These are phyloP conservation scores for Trichogramma dendrolimi DNA, from an alignment of 2,888 invertebrate genomes.

Conservation along the genomic window DNA sequence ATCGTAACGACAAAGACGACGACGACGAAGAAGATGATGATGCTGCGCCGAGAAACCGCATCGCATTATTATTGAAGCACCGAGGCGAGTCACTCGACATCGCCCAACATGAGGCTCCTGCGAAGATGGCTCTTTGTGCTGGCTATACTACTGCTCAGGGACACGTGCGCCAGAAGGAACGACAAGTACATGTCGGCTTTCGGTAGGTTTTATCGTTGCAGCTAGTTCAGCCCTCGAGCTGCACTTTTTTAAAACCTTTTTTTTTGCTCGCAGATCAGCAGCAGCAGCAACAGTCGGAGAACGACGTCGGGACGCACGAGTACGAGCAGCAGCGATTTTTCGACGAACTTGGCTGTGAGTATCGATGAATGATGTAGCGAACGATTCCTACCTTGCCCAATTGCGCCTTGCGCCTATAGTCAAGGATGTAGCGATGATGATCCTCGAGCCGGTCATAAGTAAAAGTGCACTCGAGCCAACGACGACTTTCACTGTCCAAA, in stretches of 20 bases:
- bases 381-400: background rate
- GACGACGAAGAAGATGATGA: no score
- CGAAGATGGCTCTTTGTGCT: no score
- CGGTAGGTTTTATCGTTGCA: background rate
- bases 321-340: slow-evolving; percentile 43
- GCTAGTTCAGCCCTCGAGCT: background rate
- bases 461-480: slow-evolving; percentile 11
- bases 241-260: background rate
- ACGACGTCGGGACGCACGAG: slow-evolving; percentile 35
- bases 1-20: no score
- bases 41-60: no score
- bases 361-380: background rate
- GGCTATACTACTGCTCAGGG: no score
- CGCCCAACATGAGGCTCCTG: no score
- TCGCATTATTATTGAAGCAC: no score
- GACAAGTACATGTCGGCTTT: background rate
- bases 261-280: background rate
- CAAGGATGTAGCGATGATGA: background rate
- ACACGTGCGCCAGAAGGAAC: no score
- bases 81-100: no score
- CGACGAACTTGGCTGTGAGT: slow-evolving; percentile 49
- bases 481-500: slow-evolving; percentile 14
- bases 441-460: slow-evolving; percentile 1
- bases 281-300: slow-evolving; percentile 31
- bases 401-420: background rate